Evolutionary conservation across 1,140 invertebrate genomes (phyloP), one percentile per base, ranked within the genome.

Genomic region (Teleogryllus occipitalis): DNA sequence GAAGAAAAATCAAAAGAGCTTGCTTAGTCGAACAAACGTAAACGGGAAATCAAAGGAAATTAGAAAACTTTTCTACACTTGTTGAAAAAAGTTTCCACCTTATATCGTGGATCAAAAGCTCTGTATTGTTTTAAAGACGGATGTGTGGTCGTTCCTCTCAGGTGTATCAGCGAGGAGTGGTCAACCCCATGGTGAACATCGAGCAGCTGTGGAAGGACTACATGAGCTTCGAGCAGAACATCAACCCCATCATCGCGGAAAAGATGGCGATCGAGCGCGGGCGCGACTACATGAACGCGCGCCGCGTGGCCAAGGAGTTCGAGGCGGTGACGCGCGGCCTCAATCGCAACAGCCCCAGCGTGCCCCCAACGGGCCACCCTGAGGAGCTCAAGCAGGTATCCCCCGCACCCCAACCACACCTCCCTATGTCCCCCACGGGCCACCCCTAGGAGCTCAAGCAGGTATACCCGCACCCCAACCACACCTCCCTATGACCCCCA

Each of bases 201-300:
- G 98, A 99, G 85, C 92, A 94, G 49, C 87, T 99, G 39, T 99
- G 98, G 98, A 99, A 98, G 86, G 98, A 99, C 84, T 99, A 99
- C 85, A 97, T 98, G 83, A 89, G 92, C 0, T 96, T 96, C 83
- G 95, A 97, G 84, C 93, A 98, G 88, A 93, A 93, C 82, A 98
- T 99, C 74, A 99, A 99, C 89, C 94, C 95, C 49, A 96, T 99
- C 80, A 98, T 99, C 83, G 97, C 95, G 1, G 96, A 98, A 83
- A 95, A 97, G 85, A 96, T 97, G 93, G 95, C 94, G 54, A 93
- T 95, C 84, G 96, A 98, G 84, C 84, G 95, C 78, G 95, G 94
- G 39, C 89, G 96, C 75, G 98, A 99, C 83, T 99, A 99, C 85
- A 99, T 98, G 96, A 99, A 98, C 87, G 97, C 97, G 0, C 88